A percentile compares a stretch with the other conserved stretches of the same genome.
Evolutionary conservation across 2,888 invertebrate genomes (phyloP).

Genomic region (Tinea semifulvella): DNA sequence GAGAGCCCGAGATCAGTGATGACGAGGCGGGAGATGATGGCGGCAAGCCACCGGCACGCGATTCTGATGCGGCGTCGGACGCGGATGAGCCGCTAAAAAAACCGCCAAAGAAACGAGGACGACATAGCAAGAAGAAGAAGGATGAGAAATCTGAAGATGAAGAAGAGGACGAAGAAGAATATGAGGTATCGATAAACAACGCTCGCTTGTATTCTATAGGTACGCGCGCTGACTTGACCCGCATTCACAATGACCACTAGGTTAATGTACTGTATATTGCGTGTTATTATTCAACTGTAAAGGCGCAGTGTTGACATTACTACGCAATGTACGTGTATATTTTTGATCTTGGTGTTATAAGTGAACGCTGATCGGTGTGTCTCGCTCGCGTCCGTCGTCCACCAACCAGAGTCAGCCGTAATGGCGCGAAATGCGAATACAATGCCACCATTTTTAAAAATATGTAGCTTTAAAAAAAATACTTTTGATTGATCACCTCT

Average conservation of each 20-base stretch:
- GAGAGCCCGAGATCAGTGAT: constrained; percentile 20
- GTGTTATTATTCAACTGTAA: background rate
- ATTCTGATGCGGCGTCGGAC: constrained; percentile 25
- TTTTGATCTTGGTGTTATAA: too few relatives aligned
- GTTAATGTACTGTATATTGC: background rate
- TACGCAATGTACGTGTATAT: too few relatives aligned
- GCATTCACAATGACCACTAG: constrained; percentile 13
- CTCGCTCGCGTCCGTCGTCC: too few relatives aligned
- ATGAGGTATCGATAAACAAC: constrained; percentile 54
- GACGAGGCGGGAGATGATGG: constrained; percentile 20
- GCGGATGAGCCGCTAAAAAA: constrained; percentile 26
- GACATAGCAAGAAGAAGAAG: constrained; percentile 32
- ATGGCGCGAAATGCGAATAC: too few relatives aligned
- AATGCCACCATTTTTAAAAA: too few relatives aligned
- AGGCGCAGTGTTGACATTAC: too few relatives aligned
- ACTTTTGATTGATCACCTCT: too few relatives aligned
- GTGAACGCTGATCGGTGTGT: too few relatives aligned
- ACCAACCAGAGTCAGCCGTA: too few relatives aligned
- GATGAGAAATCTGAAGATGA: constrained; percentile 38
- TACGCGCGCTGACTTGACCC: background rate
- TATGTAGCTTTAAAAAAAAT: too few relatives aligned
- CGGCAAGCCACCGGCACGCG: constrained; percentile 15
- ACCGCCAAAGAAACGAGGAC: constrained; percentile 31
- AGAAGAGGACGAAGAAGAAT: constrained; percentile 48
- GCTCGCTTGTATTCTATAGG: background rate